Conservation (phyloP, 2,113 vertebrate species). For the Xyrauchen texanus region DNA sequence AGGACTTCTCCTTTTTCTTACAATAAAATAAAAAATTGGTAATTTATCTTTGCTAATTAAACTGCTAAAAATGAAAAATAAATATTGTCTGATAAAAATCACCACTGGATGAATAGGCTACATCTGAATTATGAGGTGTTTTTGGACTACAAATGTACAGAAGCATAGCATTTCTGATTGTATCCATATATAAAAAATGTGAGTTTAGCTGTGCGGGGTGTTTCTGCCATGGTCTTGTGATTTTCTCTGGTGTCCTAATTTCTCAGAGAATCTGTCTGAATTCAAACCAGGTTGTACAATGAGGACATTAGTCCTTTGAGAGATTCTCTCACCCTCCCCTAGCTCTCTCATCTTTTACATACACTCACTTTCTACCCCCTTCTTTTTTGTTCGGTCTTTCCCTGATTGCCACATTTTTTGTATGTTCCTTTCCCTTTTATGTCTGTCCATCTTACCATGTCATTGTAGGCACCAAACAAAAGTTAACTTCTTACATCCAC, state of each 20-base stretch:
- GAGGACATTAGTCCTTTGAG: constrained; percentile 57
- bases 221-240: constrained; percentile 37
- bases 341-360: constrained; percentile 18
- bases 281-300: constrained; percentile 63
- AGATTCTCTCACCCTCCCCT: constrained; percentile 14
- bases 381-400: constrained; percentile 23
- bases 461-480: constrained; percentile 14
- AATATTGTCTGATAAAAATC: not conserved
- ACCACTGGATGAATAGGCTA: too few species aligned
- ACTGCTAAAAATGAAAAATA: not conserved
- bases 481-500: constrained; percentile 20
- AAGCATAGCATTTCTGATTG: not conserved
- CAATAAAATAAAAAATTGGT: not conserved
- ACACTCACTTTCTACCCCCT: constrained; percentile 6
- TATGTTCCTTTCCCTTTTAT: not conserved
- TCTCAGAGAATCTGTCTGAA: constrained; percentile 55
- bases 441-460: constrained; percentile 21
- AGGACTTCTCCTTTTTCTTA: not conserved
- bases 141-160: too few species aligned
- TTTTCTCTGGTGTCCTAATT: constrained; percentile 64
- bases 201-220: not conserved
- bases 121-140: too few species aligned
- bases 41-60: not conserved
- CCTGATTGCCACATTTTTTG: not conserved
- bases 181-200: not conserved